Base-by-base conservation (phyloP, 2,113 vertebrate species). In the Eurystomus gularis region DNA sequence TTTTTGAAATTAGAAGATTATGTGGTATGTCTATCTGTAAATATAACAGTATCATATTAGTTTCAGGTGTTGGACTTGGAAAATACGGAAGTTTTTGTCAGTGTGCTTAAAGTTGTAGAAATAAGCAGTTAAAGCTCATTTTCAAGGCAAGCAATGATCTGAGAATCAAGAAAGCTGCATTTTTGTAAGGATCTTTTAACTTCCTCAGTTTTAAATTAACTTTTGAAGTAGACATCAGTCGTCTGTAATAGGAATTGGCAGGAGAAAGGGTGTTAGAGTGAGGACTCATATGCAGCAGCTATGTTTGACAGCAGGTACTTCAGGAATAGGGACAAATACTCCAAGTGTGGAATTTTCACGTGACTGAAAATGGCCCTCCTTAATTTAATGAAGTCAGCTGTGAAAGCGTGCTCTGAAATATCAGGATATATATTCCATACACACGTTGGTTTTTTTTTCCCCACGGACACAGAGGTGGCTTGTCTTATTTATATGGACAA, bases 261-360 rank as follows among this genome's bases (percentile, higher is more conserved):
- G 49, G 31, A 82, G 35, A 86, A 71, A 40, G 6, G 1, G 0
- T 44, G 17, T 81, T 89, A 25, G 24, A 29, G 19, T 70, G 54
- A 65, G 64, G 81, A 7, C 23, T 73, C 1, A 0, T 20, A 23
- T 2, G 28, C 5, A 17, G 28, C 0, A 4, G 9, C 42, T 82
- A 14, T 2, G 2, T 77, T 71, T 62, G 29, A 29, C 46, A 70
- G 31, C 23, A 33, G 51, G 33, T 69, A 39, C 24, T 82, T 82
- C 31, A 58, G 44, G 28, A 42, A 24, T 3, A 4, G 31, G 9
- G 28, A 15, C 42, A 51, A 78, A 81, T 39, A 39, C 33, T 82
- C 28, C 48, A 28, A 0, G 13, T 82, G 29, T 39, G 46, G 61
- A n/a, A 31, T 69, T 82, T 66, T 83, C 8, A 24, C 0, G 2